Base-by-base conservation (phyloP, 2,888 invertebrate species). In the Synanthedon tipuliformis region DNA sequence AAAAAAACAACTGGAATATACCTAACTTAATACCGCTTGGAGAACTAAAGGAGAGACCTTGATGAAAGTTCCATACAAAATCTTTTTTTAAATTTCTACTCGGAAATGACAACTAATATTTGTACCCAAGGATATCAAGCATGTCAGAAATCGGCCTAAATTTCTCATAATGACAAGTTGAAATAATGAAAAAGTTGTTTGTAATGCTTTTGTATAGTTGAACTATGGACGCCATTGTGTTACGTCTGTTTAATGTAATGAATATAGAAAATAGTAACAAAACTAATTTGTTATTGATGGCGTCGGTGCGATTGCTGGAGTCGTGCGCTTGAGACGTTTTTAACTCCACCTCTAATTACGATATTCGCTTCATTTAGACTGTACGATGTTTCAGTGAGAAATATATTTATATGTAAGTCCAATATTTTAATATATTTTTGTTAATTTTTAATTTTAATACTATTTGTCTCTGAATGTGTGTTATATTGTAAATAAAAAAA, bases 221-320 rank as follows among this genome's bases (percentile, higher is more conserved):
- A 41, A 12, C 13, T 45, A 12, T 49, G 12, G 49, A 49, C 18
- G 23, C 49, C 8, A 8, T 34, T n/a, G n/a, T 50, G 34, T 50
- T 50, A 10, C 12, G 12, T 12, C 10, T 34, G 50, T 18, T 50
- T 50, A 51, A 53, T 48, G 48, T 51, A 52, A 50, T 50, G 41
- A 15, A 52, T 63, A 63, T 64, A 63, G 68, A 62, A 62, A 45
- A 67, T 58, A 68, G 72, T 68, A 78, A 79, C 81, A 78, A 79
- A 82, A 78, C 75, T 80, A 83, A 84, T 84, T 81, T 68, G 69
- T 78, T 78, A 82, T 81, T 81, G 81, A 85, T 83, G 76, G 68
- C 69, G 69, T 62, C 63, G 59, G 63, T 67, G 41, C 52, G 71
- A 74, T 73, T 69, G 69, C 68, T 56, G 65, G 65, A 69, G 71